Percentiles rank a stretch among this genome's conserved stretches.
phyloP scores from a whole-genome alignment of 1,140 invertebrate genomes.

The Tribolium madens region DNA sequence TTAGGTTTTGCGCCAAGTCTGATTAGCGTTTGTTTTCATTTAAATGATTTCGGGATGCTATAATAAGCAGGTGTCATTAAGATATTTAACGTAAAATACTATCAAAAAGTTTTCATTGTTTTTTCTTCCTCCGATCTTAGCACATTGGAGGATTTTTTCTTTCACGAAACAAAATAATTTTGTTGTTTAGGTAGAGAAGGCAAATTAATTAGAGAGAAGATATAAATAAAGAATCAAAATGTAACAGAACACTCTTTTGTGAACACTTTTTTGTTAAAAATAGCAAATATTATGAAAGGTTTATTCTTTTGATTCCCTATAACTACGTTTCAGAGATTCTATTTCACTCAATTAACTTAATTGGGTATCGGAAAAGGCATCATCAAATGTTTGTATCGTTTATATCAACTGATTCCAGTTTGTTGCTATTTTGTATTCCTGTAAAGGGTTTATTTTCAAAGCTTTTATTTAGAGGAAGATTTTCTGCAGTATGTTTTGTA shows the following conservation, averaged over 20 bases:
- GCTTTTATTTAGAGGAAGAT: not conserved
- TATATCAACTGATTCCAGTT: not conserved
- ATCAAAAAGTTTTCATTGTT: not conserved
- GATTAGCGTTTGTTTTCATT: slow-evolving; percentile 37
- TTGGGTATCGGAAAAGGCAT: not conserved
- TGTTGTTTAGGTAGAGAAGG: too few relatives aligned
- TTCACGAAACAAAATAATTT: too few relatives aligned
- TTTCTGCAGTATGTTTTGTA: not conserved
- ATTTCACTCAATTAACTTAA: not conserved
- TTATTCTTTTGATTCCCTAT: not conserved
- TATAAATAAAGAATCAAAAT: too few relatives aligned
- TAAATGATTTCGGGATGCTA: slow-evolving; percentile 15
- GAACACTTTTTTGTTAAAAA: too few relatives aligned
- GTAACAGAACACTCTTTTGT: not conserved
- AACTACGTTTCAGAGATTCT: not conserved
- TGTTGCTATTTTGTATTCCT: not conserved
- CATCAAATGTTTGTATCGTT: not conserved
- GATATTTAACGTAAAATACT: slow-evolving; percentile 11
- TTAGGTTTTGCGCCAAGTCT: slow-evolving; percentile 38
- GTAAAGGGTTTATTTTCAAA: not conserved
- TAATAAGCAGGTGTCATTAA: not conserved
- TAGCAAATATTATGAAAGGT: not conserved
- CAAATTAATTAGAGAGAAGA: too few relatives aligned
- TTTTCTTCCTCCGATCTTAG: too few relatives aligned
- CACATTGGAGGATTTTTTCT: too few relatives aligned